Evolutionary conservation across 2,113 vertebrate genomes (phyloP).

Genomic region (Forbesichthys agassizii): DNA sequence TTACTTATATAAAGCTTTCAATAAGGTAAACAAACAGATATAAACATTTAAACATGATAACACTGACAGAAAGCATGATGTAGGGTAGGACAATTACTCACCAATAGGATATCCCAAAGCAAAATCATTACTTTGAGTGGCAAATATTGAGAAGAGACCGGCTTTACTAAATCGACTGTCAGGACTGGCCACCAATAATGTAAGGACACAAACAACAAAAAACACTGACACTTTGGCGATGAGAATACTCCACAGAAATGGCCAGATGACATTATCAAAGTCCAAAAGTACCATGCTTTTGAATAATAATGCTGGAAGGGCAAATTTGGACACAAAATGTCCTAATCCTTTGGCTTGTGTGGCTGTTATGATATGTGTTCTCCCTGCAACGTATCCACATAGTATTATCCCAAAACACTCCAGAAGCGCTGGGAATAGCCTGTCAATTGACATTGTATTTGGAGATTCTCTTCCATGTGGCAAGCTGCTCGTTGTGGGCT

Average conservation of each 20-base stretch:
- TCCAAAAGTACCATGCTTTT: slow-evolving; percentile 98
- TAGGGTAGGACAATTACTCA: slow-evolving; percentile 65
- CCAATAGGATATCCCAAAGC: slow-evolving; percentile 97
- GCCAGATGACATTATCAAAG: slow-evolving; percentile 92
- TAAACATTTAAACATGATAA: not conserved
- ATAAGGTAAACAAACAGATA: not conserved
- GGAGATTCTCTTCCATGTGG: slow-evolving; percentile 3
- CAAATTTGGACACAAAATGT: slow-evolving; percentile 96
- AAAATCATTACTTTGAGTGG: slow-evolving; percentile 99
- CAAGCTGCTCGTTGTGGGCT: slow-evolving; percentile 1
- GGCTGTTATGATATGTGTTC: slow-evolving; percentile 87
- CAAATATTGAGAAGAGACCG: slow-evolving; percentile 96
- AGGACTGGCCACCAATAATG: slow-evolving; percentile 86
- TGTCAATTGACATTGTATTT: slow-evolving; percentile 89
- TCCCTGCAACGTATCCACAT: slow-evolving; percentile 93
- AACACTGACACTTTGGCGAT: slow-evolving; percentile 93
- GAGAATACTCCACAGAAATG: slow-evolving; percentile 92
- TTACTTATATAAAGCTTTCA: too few relatives aligned
- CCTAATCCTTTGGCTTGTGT: slow-evolving; percentile 93
- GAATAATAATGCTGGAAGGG: slow-evolving; percentile 92
- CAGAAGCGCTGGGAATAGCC: slow-evolving; percentile 91
- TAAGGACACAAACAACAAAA: slow-evolving; percentile 85
- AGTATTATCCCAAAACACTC: slow-evolving; percentile 97
- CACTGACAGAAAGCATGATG: not conserved
- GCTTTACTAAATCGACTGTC: slow-evolving; percentile 90